Evolutionary conservation across 2,797 vertebrate genomes (phyloP).

Genomic region (Tiaroga cobitis): DNA sequence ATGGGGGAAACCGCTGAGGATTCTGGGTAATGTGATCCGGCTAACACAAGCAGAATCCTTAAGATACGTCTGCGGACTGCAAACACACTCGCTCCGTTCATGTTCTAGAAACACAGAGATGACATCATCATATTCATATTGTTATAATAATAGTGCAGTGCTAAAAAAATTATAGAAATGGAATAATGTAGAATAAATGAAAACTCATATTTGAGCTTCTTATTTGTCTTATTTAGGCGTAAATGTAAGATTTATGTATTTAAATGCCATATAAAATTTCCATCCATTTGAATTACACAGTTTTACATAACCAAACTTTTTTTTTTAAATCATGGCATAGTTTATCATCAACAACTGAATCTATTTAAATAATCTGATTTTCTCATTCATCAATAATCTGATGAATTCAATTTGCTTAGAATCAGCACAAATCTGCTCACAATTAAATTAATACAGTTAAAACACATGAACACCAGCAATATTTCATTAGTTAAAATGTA

Average conservation of each 20-base stretch:
- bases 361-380: not conserved
- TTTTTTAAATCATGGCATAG: not conserved
- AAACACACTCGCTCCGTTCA: not conserved
- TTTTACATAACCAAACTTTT: not conserved
- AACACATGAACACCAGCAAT: too few species aligned
- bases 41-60: not conserved
- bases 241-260: not conserved
- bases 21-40: not conserved
- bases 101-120: not conserved
- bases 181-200: not conserved
- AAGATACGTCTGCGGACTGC: not conserved
- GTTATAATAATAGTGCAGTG: too few species aligned
- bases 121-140: not conserved
- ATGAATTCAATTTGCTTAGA: too few species aligned
- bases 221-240: not conserved
- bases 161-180: too few species aligned
- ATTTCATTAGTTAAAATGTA: too few species aligned
- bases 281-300: not conserved
- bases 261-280: not conserved
- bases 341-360: not conserved
- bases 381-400: too few species aligned
- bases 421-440: too few species aligned
- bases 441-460: too few species aligned
- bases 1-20: slow-evolving; percentile 38
- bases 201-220: not conserved